Conservation (phyloP, 2,888 invertebrate genomes). For the Cheilosia soror region DNA sequence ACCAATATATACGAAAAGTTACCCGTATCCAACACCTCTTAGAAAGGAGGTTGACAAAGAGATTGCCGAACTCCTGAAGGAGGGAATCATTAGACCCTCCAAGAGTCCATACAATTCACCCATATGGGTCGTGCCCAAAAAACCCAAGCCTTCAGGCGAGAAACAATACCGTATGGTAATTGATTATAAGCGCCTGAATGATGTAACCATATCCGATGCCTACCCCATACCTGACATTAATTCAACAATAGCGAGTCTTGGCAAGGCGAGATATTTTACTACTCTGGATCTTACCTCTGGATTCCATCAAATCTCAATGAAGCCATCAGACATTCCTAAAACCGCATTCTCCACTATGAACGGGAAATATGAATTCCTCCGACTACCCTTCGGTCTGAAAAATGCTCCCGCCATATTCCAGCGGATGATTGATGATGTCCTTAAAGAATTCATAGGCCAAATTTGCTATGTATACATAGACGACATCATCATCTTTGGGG, state of each 20-base stretch:
- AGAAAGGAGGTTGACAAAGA: constrained; percentile 41
- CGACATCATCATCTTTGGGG: no score
- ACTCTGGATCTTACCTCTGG: constrained; percentile 49
- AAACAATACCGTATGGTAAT: neutral
- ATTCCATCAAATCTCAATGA: no score
- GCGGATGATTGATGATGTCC: no score
- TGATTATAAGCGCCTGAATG: neutral
- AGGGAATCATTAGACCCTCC: constrained; percentile 22
- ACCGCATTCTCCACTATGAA: no score
- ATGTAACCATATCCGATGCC: constrained; percentile 15
- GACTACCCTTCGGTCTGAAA: no score
- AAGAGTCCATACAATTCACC: constrained; percentile 47
- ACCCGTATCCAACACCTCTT: constrained; percentile 53
- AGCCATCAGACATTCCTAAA: no score
- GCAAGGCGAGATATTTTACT: constrained; percentile 22
- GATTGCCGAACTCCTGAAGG: constrained; percentile 16
- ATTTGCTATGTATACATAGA: no score
- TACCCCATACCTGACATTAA: constrained; percentile 32
- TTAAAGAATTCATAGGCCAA: no score
- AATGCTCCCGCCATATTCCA: no score
- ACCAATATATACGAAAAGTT: constrained; percentile 59
- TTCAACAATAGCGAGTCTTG: constrained; percentile 34
- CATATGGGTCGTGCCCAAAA: constrained; percentile 9
- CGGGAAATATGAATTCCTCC: no score
- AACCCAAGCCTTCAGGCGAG: constrained; percentile 10